Evolutionary conservation across 2,888 invertebrate species (phyloP).

Genomic region (Unio pictorum): DNA sequence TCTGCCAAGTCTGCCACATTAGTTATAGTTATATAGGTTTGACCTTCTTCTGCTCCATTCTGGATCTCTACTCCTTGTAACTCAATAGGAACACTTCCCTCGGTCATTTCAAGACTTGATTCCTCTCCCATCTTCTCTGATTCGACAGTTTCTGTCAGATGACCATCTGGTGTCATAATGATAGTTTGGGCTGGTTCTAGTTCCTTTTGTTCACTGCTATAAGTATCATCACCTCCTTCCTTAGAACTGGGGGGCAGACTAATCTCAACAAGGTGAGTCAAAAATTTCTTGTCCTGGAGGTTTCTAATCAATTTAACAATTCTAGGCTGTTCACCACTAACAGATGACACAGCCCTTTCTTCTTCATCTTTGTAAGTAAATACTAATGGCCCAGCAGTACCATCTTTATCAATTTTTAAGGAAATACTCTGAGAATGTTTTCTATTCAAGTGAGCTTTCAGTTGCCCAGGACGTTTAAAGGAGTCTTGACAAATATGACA

Average conservation of each 20-base stretch:
- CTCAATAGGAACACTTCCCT: slow-evolving; percentile 23
- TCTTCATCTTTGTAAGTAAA: slow-evolving; percentile 20
- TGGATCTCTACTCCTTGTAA: slow-evolving; percentile 33
- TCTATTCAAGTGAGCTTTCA: slow-evolving; percentile 55
- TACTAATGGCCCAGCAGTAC: slow-evolving; percentile 13
- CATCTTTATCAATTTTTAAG: slow-evolving; percentile 29
- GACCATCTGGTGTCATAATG: slow-evolving; percentile 8
- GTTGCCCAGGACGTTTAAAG: slow-evolving; percentile 61
- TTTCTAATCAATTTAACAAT: slow-evolving; percentile 51
- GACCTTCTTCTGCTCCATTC: slow-evolving; percentile 15
- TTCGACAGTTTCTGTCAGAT: slow-evolving; percentile 28
- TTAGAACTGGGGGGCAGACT: slow-evolving; percentile 13
- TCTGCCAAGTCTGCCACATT: slow-evolving; percentile 13
- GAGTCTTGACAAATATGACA: slow-evolving; percentile 63
- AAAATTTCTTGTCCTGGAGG: slow-evolving; percentile 33
- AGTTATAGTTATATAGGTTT: slow-evolving; percentile 32
- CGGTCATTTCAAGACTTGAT: slow-evolving; percentile 19
- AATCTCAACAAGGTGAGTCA: slow-evolving; percentile 24
- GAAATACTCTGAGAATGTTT: slow-evolving; percentile 31
- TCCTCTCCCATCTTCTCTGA: slow-evolving; percentile 23
- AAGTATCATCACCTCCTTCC: slow-evolving; percentile 1
- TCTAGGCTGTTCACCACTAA: slow-evolving; percentile 39
- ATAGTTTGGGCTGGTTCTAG: slow-evolving; percentile 6
- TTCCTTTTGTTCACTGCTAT: background rate
- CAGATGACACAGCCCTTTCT: slow-evolving; percentile 15